Conservation (phyloP, 1,140 invertebrate species). For the Armadillidium nasatum region DNA sequence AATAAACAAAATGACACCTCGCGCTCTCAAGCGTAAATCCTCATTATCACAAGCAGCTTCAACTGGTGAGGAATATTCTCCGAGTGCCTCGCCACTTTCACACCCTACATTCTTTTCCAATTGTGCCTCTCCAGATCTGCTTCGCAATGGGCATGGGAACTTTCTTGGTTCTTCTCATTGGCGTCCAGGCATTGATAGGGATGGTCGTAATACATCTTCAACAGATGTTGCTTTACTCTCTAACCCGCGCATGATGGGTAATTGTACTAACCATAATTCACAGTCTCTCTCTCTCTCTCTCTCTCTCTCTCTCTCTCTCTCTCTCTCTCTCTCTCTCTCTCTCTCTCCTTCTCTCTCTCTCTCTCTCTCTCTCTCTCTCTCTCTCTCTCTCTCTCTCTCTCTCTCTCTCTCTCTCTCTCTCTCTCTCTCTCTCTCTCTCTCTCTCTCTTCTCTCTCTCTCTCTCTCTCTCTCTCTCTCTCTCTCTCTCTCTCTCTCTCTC, state of each 20-base stretch:
- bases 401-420: slow-evolving; percentile 21
- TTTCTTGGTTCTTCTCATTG: slow-evolving; percentile 26
- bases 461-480: too few species aligned
- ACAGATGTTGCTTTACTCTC: neutral
- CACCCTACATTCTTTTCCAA: slow-evolving; percentile 20
- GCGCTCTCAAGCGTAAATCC: slow-evolving; percentile 42
- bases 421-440: neutral
- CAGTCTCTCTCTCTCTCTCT: neutral
- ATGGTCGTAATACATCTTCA: neutral
- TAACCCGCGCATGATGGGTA: neutral
- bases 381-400: neutral
- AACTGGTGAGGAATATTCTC: slow-evolving; percentile 34
- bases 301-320: neutral
- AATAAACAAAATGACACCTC: slow-evolving; percentile 61
- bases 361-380: slow-evolving; percentile 4
- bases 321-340: neutral
- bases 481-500: too few species aligned
- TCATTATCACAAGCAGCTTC: slow-evolving; percentile 44
- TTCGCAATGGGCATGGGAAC: slow-evolving; percentile 29
- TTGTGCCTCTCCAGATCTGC: slow-evolving; percentile 23
- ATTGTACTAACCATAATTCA: neutral
- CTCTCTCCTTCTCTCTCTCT: neutral
- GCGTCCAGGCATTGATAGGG: neutral
- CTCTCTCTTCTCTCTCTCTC: too few species aligned
- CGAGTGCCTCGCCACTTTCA: slow-evolving; percentile 17